Percentiles rank a stretch among this genome's conserved stretches.
Evolutionary conservation across 2,888 invertebrate species (phyloP).

Genomic region (Nephrocerus scutellatus): DNA sequence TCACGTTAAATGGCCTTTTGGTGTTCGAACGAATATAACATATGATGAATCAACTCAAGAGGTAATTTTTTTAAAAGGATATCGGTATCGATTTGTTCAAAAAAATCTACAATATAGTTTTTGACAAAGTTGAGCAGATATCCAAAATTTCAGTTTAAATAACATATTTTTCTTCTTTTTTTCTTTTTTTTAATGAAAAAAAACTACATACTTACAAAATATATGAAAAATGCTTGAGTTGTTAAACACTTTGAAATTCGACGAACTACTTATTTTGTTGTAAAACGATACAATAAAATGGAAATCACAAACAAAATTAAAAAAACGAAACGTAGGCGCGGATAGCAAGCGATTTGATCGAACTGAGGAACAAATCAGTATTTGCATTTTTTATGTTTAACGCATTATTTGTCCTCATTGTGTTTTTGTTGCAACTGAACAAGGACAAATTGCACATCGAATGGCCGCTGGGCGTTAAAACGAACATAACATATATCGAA

Average conservation of each 20-base stretch:
- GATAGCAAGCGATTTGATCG: slow-evolving; percentile 83
- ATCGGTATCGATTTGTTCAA: slow-evolving; percentile 18
- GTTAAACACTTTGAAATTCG: too few relatives aligned
- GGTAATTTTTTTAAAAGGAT: slow-evolving; percentile 58
- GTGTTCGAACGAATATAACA: slow-evolving; percentile 88
- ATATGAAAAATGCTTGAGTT: too few relatives aligned
- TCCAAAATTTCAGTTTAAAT: slow-evolving; percentile 38
- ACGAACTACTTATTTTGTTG: slow-evolving; percentile 9
- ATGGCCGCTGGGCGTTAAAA: slow-evolving; percentile 94
- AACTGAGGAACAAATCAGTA: slow-evolving; percentile 93
- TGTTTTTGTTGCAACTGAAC: slow-evolving; percentile 97
- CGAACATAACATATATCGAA: slow-evolving; percentile 89
- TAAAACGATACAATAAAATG: slow-evolving; percentile 11
- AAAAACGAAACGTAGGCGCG: slow-evolving; percentile 56
- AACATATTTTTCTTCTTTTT: slow-evolving; percentile 39
- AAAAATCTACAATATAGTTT: background rate
- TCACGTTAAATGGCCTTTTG: slow-evolving; percentile 94
- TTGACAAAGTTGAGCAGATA: slow-evolving; percentile 27
- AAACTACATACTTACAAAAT: slow-evolving; percentile 12
- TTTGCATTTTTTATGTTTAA: slow-evolving; percentile 99
- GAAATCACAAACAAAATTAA: slow-evolving; percentile 13
- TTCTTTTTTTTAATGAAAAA: slow-evolving; percentile 25
- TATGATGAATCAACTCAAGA: slow-evolving; percentile 84
- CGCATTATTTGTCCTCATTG: slow-evolving; percentile 97
- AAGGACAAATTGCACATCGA: slow-evolving; percentile 96